phyloP scores from a whole-genome alignment of 2,797 vertebrate genomes.

The Podarcis lilfordi region DNA sequence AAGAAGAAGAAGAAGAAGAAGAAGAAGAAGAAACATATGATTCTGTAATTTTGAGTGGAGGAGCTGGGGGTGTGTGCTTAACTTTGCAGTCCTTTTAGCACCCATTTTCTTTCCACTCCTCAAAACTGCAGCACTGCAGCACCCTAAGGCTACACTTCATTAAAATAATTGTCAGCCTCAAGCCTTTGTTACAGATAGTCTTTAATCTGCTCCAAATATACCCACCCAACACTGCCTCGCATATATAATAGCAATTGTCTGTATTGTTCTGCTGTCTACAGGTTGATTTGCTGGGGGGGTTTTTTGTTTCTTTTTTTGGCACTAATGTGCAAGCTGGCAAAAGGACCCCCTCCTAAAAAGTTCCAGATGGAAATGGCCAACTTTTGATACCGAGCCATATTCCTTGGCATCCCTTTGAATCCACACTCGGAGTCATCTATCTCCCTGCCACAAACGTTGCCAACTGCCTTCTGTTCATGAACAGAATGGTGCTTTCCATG shows the following conservation, averaged over 20 bases:
- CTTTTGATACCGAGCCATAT: neutral
- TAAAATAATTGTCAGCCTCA: neutral
- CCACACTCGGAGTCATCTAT: conserved; percentile 41
- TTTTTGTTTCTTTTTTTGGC: conserved; percentile 26
- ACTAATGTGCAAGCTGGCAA: conserved; percentile 61
- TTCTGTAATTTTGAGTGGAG: neutral
- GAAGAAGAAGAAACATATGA: too few relatives aligned
- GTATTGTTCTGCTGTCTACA: neutral
- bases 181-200: neutral
- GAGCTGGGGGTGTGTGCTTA: neutral
- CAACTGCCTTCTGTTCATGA: conserved; percentile 52
- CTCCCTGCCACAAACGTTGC: conserved; percentile 44
- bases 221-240: neutral
- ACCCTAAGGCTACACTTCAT: neutral
- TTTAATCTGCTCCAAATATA: neutral
- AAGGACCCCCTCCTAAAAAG: conserved; percentile 52
- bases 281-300: conserved; percentile 23
- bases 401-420: conserved; percentile 42
- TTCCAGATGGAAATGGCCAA: conserved; percentile 58
- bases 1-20: too few relatives aligned
- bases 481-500: conserved; percentile 42
- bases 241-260: neutral
- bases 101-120: neutral
- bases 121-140: neutral
- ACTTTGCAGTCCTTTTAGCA: neutral